Evolutionary conservation across 2,888 invertebrate genomes (phyloP).

Genomic region (Xestia ashworthii): DNA sequence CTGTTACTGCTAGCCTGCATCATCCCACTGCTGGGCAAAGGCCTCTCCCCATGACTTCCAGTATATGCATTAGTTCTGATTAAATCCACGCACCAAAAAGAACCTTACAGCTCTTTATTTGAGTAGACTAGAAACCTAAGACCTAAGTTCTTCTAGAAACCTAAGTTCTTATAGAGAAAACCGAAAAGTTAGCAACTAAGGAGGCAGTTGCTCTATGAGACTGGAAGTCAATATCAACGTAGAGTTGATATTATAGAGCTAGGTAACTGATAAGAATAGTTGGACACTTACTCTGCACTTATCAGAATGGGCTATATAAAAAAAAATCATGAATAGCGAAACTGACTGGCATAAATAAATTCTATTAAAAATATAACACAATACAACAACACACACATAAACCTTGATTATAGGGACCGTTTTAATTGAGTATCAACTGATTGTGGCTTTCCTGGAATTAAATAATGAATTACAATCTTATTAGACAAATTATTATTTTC

Average conservation of each 20-base stretch:
- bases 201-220: neutral
- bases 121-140: too few relatives aligned
- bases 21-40: too few relatives aligned
- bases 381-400: too few relatives aligned
- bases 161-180: neutral
- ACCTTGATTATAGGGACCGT: neutral
- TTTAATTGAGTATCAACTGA: neutral
- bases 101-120: neutral
- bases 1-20: too few relatives aligned
- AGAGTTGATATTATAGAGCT: too few relatives aligned
- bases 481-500: neutral
- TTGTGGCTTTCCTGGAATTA: constrained; percentile 13
- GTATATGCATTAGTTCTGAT: too few relatives aligned
- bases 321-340: neutral
- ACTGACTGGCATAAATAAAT: neutral
- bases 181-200: neutral
- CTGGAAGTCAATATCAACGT: neutral
- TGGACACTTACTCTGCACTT: neutral
- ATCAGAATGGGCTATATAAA: neutral
- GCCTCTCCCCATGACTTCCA: too few relatives aligned
- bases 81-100: neutral
- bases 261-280: neutral
- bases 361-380: neutral
- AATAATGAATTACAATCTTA: neutral
- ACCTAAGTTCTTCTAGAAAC: neutral